Evolutionary conservation across 2,888 invertebrate genomes (phyloP).

Genomic region (Asteroscopus sphinx): DNA sequence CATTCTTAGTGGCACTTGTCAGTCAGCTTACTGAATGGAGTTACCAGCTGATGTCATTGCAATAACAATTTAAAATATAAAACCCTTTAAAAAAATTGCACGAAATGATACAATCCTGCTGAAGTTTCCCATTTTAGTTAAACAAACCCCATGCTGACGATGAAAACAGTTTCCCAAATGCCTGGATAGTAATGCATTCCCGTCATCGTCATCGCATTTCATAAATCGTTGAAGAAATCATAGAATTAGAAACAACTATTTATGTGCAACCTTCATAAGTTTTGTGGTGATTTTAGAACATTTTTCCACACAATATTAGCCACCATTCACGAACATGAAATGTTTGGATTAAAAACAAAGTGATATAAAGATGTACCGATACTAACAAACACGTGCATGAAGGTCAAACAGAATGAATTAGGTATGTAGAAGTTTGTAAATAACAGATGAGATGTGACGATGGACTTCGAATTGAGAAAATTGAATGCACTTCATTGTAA

Average conservation of each 20-base stretch:
- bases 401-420: constrained; percentile 3
- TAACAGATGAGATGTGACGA: constrained; percentile 36
- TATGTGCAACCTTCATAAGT: constrained; percentile 25
- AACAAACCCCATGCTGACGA: not conserved
- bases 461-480: constrained; percentile 44
- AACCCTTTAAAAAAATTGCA: not conserved
- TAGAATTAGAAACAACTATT: constrained; percentile 5
- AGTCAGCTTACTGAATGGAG: not conserved
- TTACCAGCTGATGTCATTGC: too few species aligned
- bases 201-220: too few species aligned
- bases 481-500: constrained; percentile 8
- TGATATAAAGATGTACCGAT: constrained; percentile 1
- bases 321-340: constrained; percentile 32
- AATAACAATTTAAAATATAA: not conserved
- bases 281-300: constrained; percentile 25
- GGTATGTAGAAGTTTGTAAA: constrained; percentile 15
- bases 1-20: not conserved
- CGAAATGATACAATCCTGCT: not conserved
- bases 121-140: constrained; percentile 10
- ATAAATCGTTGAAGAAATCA: not conserved
- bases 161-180: not conserved
- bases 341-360: constrained; percentile 11
- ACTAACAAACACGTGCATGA: constrained; percentile 40
- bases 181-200: too few species aligned
- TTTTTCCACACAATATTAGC: constrained; percentile 33